Conservation (phyloP, 2,888 invertebrate genomes). For the Xanthorhoe spadicearia region DNA sequence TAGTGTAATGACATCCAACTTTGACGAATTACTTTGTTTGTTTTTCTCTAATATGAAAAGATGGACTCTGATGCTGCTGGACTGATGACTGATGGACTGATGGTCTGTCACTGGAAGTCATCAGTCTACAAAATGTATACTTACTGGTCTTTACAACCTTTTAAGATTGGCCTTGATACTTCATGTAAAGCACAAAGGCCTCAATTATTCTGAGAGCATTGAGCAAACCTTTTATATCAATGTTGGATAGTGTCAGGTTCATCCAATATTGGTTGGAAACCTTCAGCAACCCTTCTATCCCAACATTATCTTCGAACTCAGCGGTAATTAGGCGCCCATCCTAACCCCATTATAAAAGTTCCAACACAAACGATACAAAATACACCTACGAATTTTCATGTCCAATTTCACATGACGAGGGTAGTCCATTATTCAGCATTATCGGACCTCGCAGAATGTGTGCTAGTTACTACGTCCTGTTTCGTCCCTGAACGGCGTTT, state of each 20-base stretch:
- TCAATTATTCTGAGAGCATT: no score
- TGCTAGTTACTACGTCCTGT: conserved; percentile 17
- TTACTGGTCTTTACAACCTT: no score
- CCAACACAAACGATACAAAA: conserved; percentile 34
- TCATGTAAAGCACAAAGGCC: no score
- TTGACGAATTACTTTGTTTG: not conserved
- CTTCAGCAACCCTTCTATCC: conserved; percentile 3
- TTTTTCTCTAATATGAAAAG: no score
- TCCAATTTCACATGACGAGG: conserved; percentile 40
- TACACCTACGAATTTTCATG: conserved; percentile 33
- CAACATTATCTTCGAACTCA: conserved; percentile 14
- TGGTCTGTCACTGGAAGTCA: no score
- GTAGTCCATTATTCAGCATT: conserved; percentile 42
- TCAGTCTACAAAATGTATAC: no score
- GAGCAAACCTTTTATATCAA: not conserved
- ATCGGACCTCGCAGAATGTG: conserved; percentile 23
- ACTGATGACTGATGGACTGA: no score
- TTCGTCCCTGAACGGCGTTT: not conserved
- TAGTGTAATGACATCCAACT: conserved; percentile 8
- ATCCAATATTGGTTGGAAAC: not conserved
- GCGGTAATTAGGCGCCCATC: conserved; percentile 22
- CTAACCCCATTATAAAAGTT: conserved; percentile 33
- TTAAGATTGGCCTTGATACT: no score
- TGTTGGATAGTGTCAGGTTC: not conserved
- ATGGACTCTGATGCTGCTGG: no score